Conservation (phyloP, 2,113 vertebrate genomes). For the Xerus inauris region DNA sequence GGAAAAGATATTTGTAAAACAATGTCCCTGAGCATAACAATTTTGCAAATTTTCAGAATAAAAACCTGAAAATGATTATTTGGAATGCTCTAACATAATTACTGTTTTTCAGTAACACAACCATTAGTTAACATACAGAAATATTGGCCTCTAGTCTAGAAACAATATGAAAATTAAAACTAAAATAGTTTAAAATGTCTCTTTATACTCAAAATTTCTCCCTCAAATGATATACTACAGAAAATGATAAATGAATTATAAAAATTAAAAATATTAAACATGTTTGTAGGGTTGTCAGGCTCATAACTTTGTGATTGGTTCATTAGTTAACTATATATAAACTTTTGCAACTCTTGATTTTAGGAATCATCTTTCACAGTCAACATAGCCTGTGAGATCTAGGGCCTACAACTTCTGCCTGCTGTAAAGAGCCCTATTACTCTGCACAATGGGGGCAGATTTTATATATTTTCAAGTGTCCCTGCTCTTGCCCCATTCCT, state of each 20-base stretch:
- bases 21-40: neutral
- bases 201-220: neutral
- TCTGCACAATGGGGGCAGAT: neutral
- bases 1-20: neutral
- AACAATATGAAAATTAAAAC: neutral
- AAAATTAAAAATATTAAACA: neutral
- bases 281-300: neutral
- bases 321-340: neutral
- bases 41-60: neutral
- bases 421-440: neutral
- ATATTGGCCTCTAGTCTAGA: neutral
- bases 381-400: neutral
- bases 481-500: neutral
- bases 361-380: neutral
- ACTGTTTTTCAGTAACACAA: neutral
- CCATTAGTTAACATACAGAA: neutral
- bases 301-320: neutral
- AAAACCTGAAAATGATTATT: neutral
- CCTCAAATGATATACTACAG: neutral
- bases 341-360: neutral
- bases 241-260: neutral
- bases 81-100: neutral
- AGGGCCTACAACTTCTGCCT: neutral
- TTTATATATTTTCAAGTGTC: neutral
- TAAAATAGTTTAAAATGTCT: neutral